A percentile compares a stretch with the other conserved stretches of the same genome.
These are phyloP conservation scores for Sylvicola cinctus DNA, from an alignment of 2,888 invertebrate genomes.

Conservation along the genomic window DNA sequence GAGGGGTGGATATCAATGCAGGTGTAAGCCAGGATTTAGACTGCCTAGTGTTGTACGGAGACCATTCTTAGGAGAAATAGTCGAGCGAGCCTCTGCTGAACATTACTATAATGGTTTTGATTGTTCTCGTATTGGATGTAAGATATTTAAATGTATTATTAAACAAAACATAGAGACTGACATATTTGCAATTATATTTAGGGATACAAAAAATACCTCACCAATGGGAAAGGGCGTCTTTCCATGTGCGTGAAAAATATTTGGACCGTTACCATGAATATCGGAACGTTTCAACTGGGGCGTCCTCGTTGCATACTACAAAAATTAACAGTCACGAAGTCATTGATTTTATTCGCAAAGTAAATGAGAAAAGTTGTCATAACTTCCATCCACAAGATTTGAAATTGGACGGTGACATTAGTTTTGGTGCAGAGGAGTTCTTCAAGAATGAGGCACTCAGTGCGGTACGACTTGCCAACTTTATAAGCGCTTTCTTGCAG, in stretches of 20 bases:
- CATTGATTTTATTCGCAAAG: constrained; percentile 53
- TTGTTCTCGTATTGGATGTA: constrained; percentile 81
- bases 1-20: constrained; percentile 86
- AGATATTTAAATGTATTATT: constrained; percentile 20
- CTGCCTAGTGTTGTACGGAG: constrained; percentile 71
- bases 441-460: constrained; percentile 90
- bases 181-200: constrained; percentile 17
- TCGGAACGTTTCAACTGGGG: constrained; percentile 43
- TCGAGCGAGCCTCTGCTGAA: constrained; percentile 80
- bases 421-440: constrained; percentile 68
- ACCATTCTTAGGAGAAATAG: constrained; percentile 81
- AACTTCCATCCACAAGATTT: constrained; percentile 51
- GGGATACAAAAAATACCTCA: constrained; percentile 76
- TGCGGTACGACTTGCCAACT: constrained; percentile 89
- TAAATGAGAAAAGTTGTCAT: constrained; percentile 33
- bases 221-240: constrained; percentile 55
- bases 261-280: constrained; percentile 55
- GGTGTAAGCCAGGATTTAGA: constrained; percentile 75
- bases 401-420: constrained; percentile 65
- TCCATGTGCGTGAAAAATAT: constrained; percentile 49
- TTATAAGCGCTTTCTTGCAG: constrained; percentile 87
- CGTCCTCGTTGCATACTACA: constrained; percentile 39
- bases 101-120: constrained; percentile 87
- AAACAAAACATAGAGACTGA: background rate
- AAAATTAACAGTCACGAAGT: constrained; percentile 56